Evolutionary conservation across 2,113 vertebrate genomes (phyloP), one percentile per base, ranked within the genome.

Genomic region (Aspidoscelis tigris): DNA sequence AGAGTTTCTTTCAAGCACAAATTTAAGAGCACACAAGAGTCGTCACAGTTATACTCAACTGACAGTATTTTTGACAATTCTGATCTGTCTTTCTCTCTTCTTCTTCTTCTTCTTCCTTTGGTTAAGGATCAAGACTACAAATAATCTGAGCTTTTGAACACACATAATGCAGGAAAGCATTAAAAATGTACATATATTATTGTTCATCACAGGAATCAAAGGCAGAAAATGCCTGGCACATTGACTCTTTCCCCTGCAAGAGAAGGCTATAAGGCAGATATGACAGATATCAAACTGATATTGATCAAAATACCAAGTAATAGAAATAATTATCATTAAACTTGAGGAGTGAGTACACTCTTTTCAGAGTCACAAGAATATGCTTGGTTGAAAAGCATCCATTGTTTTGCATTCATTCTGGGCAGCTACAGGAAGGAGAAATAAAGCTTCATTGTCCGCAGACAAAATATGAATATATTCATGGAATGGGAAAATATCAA

Each of bases 1-100:
- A 33, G 87, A 64, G 16, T 14, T 87, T 4, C 10, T 88, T 92
- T 91, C 78, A 85, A 89, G 83, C 87, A 2, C 53, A 89, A 71
- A 73, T 86, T 84, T 11, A 24, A 90, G 20, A 87, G 76, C 64
- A 0, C 33, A 21, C 8, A 21, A 83, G 44, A 83, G 26, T 18
- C 21, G 68, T 76, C 43, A 33, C 64, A 10, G 26, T 41, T 11
- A 55, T 10, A 74, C 72, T 74, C 41, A 22, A 24, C 64, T 76
- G 47, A 55, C 66, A 80, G 26, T 70, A 26, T 68, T 61, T 83
- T 41, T 77, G 64, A 77, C 74, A 83, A 55, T 7, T 41, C 47
- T 77, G 47, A 69, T 69, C 33, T 76, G 21, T 26, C 12, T 68
- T 44, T 24, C 68, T 33, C 33, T 33, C 33, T 33, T 33, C 33